These are phyloP conservation scores for Ectropis crepuscularia DNA, from an alignment of 2,888 invertebrate species.

Conservation along the genomic window DNA sequence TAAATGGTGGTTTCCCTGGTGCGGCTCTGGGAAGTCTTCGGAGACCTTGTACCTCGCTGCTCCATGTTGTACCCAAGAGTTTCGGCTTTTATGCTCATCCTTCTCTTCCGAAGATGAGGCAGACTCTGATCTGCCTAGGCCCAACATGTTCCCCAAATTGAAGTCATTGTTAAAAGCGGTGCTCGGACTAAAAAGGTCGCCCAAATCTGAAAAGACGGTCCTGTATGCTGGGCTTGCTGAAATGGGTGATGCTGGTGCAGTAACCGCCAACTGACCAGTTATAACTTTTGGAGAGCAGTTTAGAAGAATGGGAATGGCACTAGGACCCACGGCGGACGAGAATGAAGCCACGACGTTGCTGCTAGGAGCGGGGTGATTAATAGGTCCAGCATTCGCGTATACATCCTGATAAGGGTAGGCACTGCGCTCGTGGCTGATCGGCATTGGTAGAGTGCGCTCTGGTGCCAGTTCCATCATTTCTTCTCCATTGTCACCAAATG, in stretches of 20 bases:
- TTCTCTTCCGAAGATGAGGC: slow-evolving; percentile 2
- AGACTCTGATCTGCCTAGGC: slow-evolving; percentile 29
- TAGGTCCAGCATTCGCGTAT: slow-evolving; percentile 6
- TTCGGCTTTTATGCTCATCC: no score
- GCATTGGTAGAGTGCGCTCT: slow-evolving; percentile 1
- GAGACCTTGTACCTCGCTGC: slow-evolving; percentile 50
- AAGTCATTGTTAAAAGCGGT: slow-evolving; percentile 1
- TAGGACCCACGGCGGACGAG: slow-evolving; percentile 10
- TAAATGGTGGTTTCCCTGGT: slow-evolving; percentile 44
- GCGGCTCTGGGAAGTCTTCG: slow-evolving; percentile 40
- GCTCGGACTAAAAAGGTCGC: slow-evolving; percentile 6
- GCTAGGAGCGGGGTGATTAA: slow-evolving; percentile 3
- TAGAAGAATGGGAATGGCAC: slow-evolving; percentile 47
- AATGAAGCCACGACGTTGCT: slow-evolving; percentile 17
- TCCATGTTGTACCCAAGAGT: slow-evolving; percentile 6
- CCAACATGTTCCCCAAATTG: slow-evolving; percentile 21
- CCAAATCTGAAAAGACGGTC: slow-evolving; percentile 16
- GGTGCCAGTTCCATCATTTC: slow-evolving; percentile 6
- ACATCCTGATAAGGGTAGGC: slow-evolving; percentile 17
- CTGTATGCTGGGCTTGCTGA: slow-evolving; percentile 18
- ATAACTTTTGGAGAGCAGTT: slow-evolving; percentile 52
- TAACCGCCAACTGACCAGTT: slow-evolving; percentile 45
- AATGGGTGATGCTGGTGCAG: neutral
- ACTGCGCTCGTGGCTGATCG: slow-evolving; percentile 16
- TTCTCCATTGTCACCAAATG: slow-evolving; percentile 22